These are phyloP conservation scores for Aphaenogaster rudis DNA, from an alignment of 1,140 invertebrate genomes.

Conservation along the genomic window DNA sequence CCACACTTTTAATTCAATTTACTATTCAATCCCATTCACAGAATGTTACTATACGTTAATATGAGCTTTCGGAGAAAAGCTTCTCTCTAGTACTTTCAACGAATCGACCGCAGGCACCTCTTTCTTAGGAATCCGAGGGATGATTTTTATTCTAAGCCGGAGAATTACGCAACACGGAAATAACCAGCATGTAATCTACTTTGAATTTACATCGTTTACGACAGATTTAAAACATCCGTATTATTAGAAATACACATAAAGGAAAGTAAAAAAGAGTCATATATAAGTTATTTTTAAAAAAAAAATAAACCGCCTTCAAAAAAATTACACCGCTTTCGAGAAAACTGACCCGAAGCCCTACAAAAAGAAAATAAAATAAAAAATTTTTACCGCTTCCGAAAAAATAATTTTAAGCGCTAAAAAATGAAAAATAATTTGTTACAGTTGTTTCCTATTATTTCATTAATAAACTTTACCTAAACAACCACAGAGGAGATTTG, in stretches of 20 bases:
- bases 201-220: background rate
- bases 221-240: background rate
- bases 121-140: background rate
- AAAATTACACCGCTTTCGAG: too few species aligned
- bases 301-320: too few species aligned
- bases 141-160: background rate
- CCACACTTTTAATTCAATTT: slow-evolving; percentile 8
- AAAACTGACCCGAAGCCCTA: too few species aligned
- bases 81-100: slow-evolving; percentile 4
- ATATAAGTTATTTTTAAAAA: too few species aligned
- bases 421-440: too few species aligned
- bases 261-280: background rate
- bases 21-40: slow-evolving; percentile 20
- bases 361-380: too few species aligned
- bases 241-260: background rate
- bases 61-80: background rate
- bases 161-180: background rate
- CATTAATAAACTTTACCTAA: too few species aligned
- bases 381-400: too few species aligned
- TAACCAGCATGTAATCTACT: background rate
- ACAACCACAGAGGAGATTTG: too few species aligned
- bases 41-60: background rate
- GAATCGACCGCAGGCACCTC: background rate
- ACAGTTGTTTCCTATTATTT: too few species aligned
- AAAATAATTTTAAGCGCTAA: too few species aligned